Evolutionary conservation across 2,113 vertebrate species (phyloP), one percentile per base, ranked within the genome.

Genomic region (Chaetodon auriga): DNA sequence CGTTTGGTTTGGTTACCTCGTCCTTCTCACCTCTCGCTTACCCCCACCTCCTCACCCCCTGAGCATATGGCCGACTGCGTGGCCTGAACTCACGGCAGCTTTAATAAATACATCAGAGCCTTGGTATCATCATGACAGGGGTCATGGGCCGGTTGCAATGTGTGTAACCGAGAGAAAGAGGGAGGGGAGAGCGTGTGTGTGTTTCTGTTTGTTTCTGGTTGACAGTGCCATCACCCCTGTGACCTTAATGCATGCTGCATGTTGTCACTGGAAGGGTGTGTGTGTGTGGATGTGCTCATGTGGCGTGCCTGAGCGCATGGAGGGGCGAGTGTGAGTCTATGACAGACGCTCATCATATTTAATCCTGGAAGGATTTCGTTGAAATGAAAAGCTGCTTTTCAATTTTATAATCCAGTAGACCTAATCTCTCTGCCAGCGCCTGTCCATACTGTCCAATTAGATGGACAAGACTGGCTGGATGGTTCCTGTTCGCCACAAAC

Each of bases 321-420:
- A 55, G 62, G 41, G 66, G 71, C 38, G 69, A 85, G 65, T 86
- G 66, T 60, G 85, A 84, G 86, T 77, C 86, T 58, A 71, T 91
- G 92, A 94, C 93, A 93, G 92, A 93, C 79, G 92, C 80, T 93
- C 90, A 88, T 92, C 91, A 93, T 93, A 90, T 92, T 94, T 94
- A 94, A 94, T 94, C 93, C 92, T 75, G 83, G 70, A 84, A 87
- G 91, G 93, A 94, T 94, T 94, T 94, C 43, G 81, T 81, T 78
- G 83, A 94, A 92, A 94, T 93, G 89, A 93, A 94, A 94, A 94
- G 92, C 92, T 92, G 93, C 92, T 94, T 94, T 94, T 93, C 86
- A 94, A 92, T 93, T 94, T 94, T 87, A 94, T 92, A 94, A 94
- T 94, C 92, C 92, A 77, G 90, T 85, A 83, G 84, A 84, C 92